These are phyloP conservation scores for Drosophila sp. DNA, from an alignment of 1,140 invertebrate genomes.

Conservation along the genomic window DNA sequence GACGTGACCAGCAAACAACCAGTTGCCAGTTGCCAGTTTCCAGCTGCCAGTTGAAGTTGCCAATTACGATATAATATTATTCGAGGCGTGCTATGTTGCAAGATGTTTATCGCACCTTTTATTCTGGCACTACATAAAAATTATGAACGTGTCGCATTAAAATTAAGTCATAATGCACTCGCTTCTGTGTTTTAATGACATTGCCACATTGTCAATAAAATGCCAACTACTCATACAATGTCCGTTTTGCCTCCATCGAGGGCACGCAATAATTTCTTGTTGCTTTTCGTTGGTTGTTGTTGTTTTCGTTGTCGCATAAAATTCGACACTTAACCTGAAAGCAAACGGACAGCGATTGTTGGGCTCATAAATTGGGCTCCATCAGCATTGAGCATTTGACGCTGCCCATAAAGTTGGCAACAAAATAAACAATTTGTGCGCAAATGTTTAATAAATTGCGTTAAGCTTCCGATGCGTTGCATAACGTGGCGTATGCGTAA, in stretches of 20 bases:
- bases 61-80: slow-evolving; percentile 59
- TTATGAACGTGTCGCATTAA: slow-evolving; percentile 70
- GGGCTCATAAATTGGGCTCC: slow-evolving; percentile 61
- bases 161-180: slow-evolving; percentile 79
- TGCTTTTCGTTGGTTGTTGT: slow-evolving; percentile 7
- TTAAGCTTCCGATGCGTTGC: slow-evolving; percentile 51
- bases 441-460: slow-evolving; percentile 77
- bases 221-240: slow-evolving; percentile 55
- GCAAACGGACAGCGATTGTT: slow-evolving; percentile 51
- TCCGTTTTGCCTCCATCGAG: slow-evolving; percentile 22
- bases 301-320: slow-evolving; percentile 59
- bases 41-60: slow-evolving; percentile 19
- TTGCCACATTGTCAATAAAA: slow-evolving; percentile 56
- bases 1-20: slow-evolving; percentile 22
- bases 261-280: background rate
- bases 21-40: slow-evolving; percentile 1
- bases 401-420: slow-evolving; percentile 50
- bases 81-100: slow-evolving; percentile 33
- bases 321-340: slow-evolving; percentile 41
- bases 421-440: slow-evolving; percentile 79
- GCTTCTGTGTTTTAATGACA: slow-evolving; percentile 36
- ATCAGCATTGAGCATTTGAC: slow-evolving; percentile 62
- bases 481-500: slow-evolving; percentile 67
- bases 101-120: slow-evolving; percentile 51
- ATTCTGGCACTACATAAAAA: slow-evolving; percentile 68